Evolutionary conservation across 1,140 invertebrate species (phyloP), one percentile per base, ranked within the genome.

Genomic region (Psilanteris sp.): DNA sequence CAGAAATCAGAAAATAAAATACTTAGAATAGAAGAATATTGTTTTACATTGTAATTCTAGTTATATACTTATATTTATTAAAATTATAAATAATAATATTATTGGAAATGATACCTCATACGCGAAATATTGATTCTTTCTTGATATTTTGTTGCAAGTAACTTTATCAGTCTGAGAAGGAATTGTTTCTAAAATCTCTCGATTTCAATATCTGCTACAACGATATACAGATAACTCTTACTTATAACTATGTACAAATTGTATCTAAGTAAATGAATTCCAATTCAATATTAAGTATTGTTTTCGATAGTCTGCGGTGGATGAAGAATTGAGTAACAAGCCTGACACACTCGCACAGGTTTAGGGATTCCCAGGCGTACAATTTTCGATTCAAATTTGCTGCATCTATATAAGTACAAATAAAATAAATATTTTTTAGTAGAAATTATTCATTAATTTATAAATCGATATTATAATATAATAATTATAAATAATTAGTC

Each of bases 351-450:
- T 77, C 96, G 90, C 9, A 97, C 96, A 9, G 96, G 96, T 43
- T 96, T 96, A 39, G 96, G 85, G 77, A 98, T 98, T 26, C 96
- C 92, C 52, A 98, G 89, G 27, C 96, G 92, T 1, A 94, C 94
- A 71, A 98, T 98, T 89, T 97, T 96, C 41, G 96, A 97, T 87
- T 98, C 96, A 90, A 96, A 98, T 71, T 94, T 92, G 83, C 96
- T 97, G 89, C 97, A 98, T 81, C 93, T 93, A 82, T 27, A n/a
- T n/a, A n/a, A n/a, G n/a, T n/a, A n/a, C n/a, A n/a, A n/a, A n/a
- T n/a, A n/a, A n/a, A n/a, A n/a, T n/a, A n/a, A n/a, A n/a, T n/a
- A n/a, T n/a, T n/a, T n/a, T n/a, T n/a, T n/a, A n/a, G n/a, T n/a
- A n/a, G n/a, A n/a, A n/a, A n/a, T n/a, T n/a, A n/a, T n/a, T n/a